Evolutionary conservation across 2,888 invertebrate species (phyloP).

Genomic region (Pogonocherus hispidulus): DNA sequence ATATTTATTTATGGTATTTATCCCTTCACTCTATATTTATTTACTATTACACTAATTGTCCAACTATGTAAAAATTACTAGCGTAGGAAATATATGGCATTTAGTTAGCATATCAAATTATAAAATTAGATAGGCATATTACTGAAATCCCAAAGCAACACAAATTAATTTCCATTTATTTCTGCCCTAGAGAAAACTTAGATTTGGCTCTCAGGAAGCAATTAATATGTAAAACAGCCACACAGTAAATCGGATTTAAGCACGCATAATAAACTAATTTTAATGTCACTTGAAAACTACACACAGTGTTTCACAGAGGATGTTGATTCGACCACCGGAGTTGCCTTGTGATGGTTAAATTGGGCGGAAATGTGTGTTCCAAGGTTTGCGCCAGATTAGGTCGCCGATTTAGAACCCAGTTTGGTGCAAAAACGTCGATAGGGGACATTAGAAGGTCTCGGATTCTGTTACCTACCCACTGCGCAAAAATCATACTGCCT

Average conservation of each 20-base stretch:
- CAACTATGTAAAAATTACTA: no score
- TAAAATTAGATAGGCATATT: no score
- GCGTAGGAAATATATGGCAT: no score
- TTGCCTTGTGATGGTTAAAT: conserved; percentile 11
- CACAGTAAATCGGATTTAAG: conserved; percentile 2
- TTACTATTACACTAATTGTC: no score
- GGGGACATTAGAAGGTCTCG: not conserved
- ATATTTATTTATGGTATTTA: no score
- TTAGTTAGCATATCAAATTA: no score
- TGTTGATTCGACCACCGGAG: not conserved
- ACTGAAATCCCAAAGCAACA: no score
- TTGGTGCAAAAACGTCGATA: not conserved
- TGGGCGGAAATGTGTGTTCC: conserved; percentile 9
- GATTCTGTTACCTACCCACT: no score
- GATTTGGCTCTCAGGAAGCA: not conserved
- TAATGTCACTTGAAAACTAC: conserved; percentile 7
- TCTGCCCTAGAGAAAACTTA: not conserved
- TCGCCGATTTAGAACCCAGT: not conserved
- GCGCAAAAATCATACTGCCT: no score
- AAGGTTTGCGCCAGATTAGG: conserved; percentile 9
- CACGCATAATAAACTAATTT: not conserved
- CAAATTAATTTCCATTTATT: not conserved
- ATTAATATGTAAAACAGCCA: conserved; percentile 1
- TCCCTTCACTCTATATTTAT: no score
- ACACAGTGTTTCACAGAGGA: not conserved